Evolutionary conservation across 2,888 invertebrate species (phyloP), one percentile per base, ranked within the genome.

Genomic region (Heteromurus nitidus): DNA sequence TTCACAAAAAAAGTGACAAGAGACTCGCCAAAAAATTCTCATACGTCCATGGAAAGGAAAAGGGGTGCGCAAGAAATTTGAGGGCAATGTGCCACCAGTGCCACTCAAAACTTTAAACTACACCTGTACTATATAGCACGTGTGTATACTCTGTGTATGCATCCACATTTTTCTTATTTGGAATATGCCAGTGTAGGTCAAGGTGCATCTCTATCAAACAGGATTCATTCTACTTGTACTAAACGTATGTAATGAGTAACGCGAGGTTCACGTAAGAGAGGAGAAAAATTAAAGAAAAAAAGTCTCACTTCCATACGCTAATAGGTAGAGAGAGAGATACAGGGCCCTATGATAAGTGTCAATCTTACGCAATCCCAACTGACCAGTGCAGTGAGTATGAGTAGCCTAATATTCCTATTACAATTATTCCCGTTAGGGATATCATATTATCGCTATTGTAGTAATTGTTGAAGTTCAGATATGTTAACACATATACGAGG

Each of bases 31-130:
- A 22, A 5, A 24, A n/a, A 13, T 50, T 55, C 5, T 22, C 24
- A 24, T 3, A 22, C 31, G 60, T 64, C 50, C 60, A 79, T 79
- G 70, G 72, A 72, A 79, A 65, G 69, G 79, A 65, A 79, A 79
- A 72, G 69, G 69, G 44, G 65, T 69, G 65, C 70, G 24, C 62
- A 18, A 42, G 7, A 42, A 65, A 64, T 50, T 79, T 72, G 70
- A 79, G 79, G 79, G 79, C 79, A 79, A 72, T 70, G 79, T 72
- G 72, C 72, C 79, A 77, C 77, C 68, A 60, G 62, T 72, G 55
- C 36, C 70, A 79, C 28, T 79, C 64, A 42, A n/a, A n/a, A n/a
- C n/a, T n/a, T n/a, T n/a, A n/a, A 9, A 55, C 55, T 20, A 22
- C n/a, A 47, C 47, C 11, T 47, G n/a, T 24, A 24, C 20, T 69